phyloP scores from a whole-genome alignment of 1,140 invertebrate genomes.

The Bombus pyrosoma region DNA sequence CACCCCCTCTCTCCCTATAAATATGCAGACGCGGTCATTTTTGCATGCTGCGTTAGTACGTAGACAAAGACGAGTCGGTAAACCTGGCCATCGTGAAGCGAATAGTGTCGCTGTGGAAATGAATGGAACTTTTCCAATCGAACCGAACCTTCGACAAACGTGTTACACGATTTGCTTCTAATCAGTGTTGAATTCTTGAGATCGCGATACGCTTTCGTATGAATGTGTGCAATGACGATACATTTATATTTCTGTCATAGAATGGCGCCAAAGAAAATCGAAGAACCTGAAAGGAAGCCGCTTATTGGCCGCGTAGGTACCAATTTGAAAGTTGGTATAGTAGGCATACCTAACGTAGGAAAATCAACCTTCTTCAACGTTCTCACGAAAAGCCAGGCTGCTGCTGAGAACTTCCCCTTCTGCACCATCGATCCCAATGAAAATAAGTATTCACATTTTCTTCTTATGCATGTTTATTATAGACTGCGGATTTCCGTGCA shows the following conservation, averaged over 20 bases:
- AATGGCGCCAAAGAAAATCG: constrained; percentile 98
- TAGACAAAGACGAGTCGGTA: not conserved
- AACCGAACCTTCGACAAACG: not conserved
- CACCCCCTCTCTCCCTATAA: not conserved
- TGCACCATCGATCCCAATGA: constrained; percentile 99
- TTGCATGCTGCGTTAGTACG: not conserved
- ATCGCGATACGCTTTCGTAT: not conserved
- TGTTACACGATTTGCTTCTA: not conserved
- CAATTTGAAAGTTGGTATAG: constrained; percentile 98
- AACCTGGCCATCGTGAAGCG: not conserved
- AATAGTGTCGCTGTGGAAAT: not conserved
- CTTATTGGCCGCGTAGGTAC: constrained; percentile 99
- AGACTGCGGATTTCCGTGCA: not conserved
- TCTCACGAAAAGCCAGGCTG: constrained; percentile 96
- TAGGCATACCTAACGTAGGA: constrained; percentile 98
- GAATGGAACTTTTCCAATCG: too few species aligned
- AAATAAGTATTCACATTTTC: constrained; percentile 92
- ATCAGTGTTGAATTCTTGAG: not conserved
- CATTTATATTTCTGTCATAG: constrained; percentile 67
- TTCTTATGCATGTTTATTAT: not conserved
- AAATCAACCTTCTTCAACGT: constrained; percentile 99
- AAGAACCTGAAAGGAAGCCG: constrained; percentile 92
- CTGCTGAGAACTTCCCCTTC: constrained; percentile 99
- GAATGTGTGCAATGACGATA: not conserved
- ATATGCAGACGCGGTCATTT: not conserved